Percentiles rank a stretch among this genome's conserved stretches.
Evolutionary conservation across 2,888 invertebrate genomes (phyloP).

Genomic region (Aradus depressus): DNA sequence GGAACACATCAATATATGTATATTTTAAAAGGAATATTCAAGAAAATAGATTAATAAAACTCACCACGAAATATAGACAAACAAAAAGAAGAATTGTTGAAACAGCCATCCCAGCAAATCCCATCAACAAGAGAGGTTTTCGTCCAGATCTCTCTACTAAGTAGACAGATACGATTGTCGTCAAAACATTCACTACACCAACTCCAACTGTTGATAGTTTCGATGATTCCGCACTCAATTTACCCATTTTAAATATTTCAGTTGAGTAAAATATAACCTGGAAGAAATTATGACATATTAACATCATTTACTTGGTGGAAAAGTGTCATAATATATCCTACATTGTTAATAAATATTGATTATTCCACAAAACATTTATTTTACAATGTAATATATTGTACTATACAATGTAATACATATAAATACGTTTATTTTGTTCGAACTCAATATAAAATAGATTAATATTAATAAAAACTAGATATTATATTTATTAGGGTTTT

Average conservation of each 20-base stretch:
- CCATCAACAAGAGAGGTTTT: slow-evolving; percentile 64
- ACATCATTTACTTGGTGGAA: too few species aligned
- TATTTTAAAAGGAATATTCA: slow-evolving; percentile 5
- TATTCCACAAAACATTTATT: too few species aligned
- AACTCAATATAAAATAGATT: too few species aligned
- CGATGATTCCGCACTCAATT: slow-evolving; percentile 47
- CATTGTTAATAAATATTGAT: too few species aligned
- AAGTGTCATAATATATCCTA: too few species aligned
- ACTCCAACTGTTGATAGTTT: slow-evolving; percentile 66
- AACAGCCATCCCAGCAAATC: slow-evolving; percentile 66
- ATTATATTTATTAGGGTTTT: too few species aligned
- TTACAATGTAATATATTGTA: too few species aligned
- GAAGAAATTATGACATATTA: too few species aligned
- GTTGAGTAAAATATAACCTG: slow-evolving; percentile 72
- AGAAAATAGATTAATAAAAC: slow-evolving; percentile 25
- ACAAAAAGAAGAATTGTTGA: slow-evolving; percentile 57
- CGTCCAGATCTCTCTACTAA: slow-evolving; percentile 73
- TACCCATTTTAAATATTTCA: slow-evolving; percentile 60
- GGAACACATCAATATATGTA: too few species aligned
- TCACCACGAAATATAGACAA: slow-evolving; percentile 44
- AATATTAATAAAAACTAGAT: too few species aligned
- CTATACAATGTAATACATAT: too few species aligned
- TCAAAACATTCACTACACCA: slow-evolving; percentile 72
- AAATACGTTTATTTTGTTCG: too few species aligned
- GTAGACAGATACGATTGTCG: slow-evolving; percentile 70